Conservation (phyloP, 2,797 vertebrate species). For the Hafferia zeledoni region DNA sequence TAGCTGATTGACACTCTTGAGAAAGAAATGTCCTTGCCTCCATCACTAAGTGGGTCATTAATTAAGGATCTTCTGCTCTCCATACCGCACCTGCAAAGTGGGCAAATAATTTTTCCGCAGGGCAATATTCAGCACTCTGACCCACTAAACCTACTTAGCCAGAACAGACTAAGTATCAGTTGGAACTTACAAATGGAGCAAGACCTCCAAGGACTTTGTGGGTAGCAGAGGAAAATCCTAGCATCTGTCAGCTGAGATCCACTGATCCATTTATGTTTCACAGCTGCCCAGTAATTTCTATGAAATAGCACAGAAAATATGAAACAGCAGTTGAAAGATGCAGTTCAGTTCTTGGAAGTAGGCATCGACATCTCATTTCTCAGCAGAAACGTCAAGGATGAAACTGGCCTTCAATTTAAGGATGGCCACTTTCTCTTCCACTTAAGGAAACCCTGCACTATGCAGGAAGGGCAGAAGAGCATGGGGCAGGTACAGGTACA, state of each 20-base stretch:
- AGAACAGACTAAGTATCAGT: not conserved
- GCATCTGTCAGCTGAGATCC: not conserved
- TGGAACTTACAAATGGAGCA: not conserved
- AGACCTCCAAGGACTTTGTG: not conserved
- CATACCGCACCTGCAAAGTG: not conserved
- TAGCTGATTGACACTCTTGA: not conserved
- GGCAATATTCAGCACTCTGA: not conserved
- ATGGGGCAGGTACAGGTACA: not conserved
- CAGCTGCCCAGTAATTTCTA: not conserved
- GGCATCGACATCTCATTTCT: not conserved
- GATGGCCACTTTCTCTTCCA: not conserved
- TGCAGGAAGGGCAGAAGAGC: not conserved
- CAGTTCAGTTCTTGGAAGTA: not conserved
- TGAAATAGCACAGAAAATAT: not conserved
- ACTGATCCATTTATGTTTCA: not conserved
- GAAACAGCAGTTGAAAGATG: not conserved
- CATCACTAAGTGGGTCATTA: not conserved
- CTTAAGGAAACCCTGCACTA: not conserved
- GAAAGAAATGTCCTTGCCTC: not conserved
- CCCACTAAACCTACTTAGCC: not conserved
- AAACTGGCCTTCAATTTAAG: not conserved
- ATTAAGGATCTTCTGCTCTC: not conserved
- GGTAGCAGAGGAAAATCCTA: not conserved
- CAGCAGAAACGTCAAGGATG: not conserved
- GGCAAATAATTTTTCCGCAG: not conserved